phyloP scores from a whole-genome alignment of 37 sponge, comb jelly and placozoan species.

The Aplysina aerophoba region DNA sequence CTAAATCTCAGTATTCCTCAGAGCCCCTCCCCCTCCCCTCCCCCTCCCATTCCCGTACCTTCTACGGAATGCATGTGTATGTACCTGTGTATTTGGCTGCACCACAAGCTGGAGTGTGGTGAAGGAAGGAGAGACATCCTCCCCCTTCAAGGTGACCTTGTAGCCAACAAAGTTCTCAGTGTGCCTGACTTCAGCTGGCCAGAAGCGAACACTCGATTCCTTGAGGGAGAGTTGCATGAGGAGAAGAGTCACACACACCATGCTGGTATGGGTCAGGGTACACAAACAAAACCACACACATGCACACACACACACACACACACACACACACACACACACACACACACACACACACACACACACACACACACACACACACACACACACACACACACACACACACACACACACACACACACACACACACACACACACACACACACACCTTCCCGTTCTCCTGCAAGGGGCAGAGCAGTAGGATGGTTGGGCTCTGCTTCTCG shows the following conservation, averaged over 20 bases:
- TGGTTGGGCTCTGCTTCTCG: not conserved
- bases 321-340: too few species aligned
- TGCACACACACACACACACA: too few species aligned
- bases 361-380: too few species aligned
- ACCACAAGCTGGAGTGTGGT: not conserved
- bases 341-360: too few species aligned
- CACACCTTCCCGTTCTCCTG: slow-evolving; percentile 6
- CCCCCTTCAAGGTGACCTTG: not conserved
- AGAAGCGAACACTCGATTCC: not conserved
- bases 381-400: too few species aligned
- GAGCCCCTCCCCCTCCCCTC: too few species aligned
- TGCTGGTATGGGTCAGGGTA: not conserved
- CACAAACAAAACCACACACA: not conserved
- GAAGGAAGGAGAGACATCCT: not conserved
- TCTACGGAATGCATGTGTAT: too few species aligned
- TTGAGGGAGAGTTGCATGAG: not conserved
- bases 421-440: not conserved
- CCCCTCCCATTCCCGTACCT: too few species aligned
- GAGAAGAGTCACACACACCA: not conserved
- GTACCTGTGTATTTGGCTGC: not conserved
- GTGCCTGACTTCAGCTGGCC: not conserved
- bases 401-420: too few species aligned
- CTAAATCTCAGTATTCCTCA: too few species aligned
- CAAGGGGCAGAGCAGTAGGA: not conserved
- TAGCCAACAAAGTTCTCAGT: not conserved